Base-by-base conservation (phyloP, 2,113 vertebrate species). In the Mastomys coucha region DNA sequence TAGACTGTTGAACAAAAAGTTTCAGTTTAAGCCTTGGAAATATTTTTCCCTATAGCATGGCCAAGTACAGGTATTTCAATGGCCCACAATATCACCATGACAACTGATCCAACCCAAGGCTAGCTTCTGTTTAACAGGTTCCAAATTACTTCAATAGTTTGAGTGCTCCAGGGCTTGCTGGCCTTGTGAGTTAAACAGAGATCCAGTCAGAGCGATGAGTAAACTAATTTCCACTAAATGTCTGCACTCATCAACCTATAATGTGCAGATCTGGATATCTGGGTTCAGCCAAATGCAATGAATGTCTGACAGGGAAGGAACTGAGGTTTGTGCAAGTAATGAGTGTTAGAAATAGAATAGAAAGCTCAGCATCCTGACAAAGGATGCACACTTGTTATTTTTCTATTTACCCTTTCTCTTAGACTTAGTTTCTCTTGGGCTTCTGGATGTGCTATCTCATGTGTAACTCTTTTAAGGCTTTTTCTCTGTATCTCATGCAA, bases 221-320 rank as follows among this genome's bases (percentile, higher is more conserved):
- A 91, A 96, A 97, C 91, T 91, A 86, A 94, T 96, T 97, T 78
- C 56, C 67, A 82, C 73, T 89, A 94, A 94, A 96, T 1, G 22
- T 84, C 93, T 63, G 72, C 42, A 85, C 76, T 96, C 94, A 94
- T 92, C 77, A 95, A 91, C 77, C 82, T 92, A 63, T 20, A 88
- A 81, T 87, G 60, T 89, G 60, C 81, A 95, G 53, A 94, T 92
- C 42, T 76, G 78, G 69, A 96, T 90, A 88, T 97, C 87, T 75
- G 10, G 36, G 45, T 89, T 92, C 77, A 96, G 77, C 89, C 81
- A 94, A 94, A 96, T 75, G 76, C 7, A 16, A 81, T 42, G 65
- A 96, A 90, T 80, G 58, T 22, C 78, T 97, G 91, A 96, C 80
- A 95, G 88, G 53, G 22, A 94, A 8, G 63, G 63, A 95, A 70